These are phyloP conservation scores for Eudasyphora cyanicolor DNA, from an alignment of 2,888 invertebrate species.

Conservation along the genomic window DNA sequence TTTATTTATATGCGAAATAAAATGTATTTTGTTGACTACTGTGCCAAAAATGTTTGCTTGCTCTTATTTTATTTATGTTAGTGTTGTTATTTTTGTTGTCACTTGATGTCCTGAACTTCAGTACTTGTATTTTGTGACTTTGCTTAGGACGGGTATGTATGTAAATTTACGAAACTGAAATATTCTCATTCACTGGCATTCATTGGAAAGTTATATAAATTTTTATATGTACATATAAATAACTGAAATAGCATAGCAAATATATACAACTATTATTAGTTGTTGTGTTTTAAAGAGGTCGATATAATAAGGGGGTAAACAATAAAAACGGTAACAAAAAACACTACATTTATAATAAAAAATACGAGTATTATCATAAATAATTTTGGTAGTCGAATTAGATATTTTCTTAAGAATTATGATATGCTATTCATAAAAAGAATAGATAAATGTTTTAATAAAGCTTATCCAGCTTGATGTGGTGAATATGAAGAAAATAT, in stretches of 20 bases:
- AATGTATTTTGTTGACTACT: neutral
- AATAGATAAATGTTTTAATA: too few species aligned
- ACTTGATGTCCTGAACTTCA: slow-evolving; percentile 35
- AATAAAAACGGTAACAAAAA: too few species aligned
- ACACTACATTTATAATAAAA: too few species aligned
- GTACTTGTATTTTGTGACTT: slow-evolving; percentile 23
- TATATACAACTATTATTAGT: slow-evolving; percentile 35
- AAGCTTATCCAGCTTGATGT: too few species aligned
- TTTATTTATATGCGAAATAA: too few species aligned
- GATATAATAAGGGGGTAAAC: neutral
- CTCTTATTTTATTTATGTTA: slow-evolving; percentile 34
- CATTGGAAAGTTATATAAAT: neutral
- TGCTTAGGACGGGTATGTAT: neutral
- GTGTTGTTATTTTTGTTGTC: slow-evolving; percentile 12
- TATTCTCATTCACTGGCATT: neutral
- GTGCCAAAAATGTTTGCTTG: neutral
- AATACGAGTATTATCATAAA: too few species aligned
- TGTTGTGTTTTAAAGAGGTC: neutral
- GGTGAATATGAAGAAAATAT: too few species aligned
- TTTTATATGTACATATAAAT: slow-evolving; percentile 58
- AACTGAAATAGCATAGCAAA: slow-evolving; percentile 47
- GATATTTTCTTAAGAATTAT: too few species aligned
- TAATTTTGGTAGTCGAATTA: too few species aligned
- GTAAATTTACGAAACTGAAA: neutral
- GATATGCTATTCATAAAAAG: too few species aligned